These are phyloP conservation scores for Bostrychus sinensis DNA, from an alignment of 2,113 vertebrate genomes.

Conservation along the genomic window DNA sequence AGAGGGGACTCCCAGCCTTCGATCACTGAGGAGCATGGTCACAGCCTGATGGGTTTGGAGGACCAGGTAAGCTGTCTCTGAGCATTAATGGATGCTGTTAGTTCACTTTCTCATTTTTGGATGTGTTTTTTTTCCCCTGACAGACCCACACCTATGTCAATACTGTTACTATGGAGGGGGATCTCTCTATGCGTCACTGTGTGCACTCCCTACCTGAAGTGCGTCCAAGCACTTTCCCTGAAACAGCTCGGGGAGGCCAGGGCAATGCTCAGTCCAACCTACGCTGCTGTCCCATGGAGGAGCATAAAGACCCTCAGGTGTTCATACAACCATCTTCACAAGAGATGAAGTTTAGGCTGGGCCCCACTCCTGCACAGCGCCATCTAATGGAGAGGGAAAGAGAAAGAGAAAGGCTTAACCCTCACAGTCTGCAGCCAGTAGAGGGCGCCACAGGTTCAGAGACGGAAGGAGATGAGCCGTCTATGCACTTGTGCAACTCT, in stretches of 20 bases:
- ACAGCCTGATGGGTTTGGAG: slow-evolving; percentile 89
- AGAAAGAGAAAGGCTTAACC: slow-evolving; percentile 70
- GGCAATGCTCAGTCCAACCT: slow-evolving; percentile 73
- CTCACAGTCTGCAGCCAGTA: slow-evolving; percentile 71
- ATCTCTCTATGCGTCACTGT: slow-evolving; percentile 87
- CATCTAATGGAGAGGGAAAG: slow-evolving; percentile 83
- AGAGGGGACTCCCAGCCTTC: slow-evolving; percentile 89
- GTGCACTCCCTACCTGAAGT: slow-evolving; percentile 92
- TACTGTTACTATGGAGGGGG: slow-evolving; percentile 89
- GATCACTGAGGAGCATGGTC: slow-evolving; percentile 89
- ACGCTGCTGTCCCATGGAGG: slow-evolving; percentile 85
- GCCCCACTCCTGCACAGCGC: slow-evolving; percentile 85
- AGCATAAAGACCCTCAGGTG: slow-evolving; percentile 88
- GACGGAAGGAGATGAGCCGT: slow-evolving; percentile 79
- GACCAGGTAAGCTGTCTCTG: slow-evolving; percentile 86
- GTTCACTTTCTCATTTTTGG: background rate
- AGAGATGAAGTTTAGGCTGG: slow-evolving; percentile 94
- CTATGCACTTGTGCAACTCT: slow-evolving; percentile 78
- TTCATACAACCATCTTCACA: slow-evolving; percentile 88
- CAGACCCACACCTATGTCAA: slow-evolving; percentile 99
- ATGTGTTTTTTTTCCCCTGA: slow-evolving; percentile 3
- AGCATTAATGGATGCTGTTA: background rate
- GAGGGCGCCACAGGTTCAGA: slow-evolving; percentile 80
- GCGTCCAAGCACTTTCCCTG: slow-evolving; percentile 82
- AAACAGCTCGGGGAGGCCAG: slow-evolving; percentile 72